A percentile compares a stretch with the other conserved stretches of the same genome.
Evolutionary conservation across 2,113 vertebrate genomes (phyloP).

Genomic region (Hystrix brachyura): DNA sequence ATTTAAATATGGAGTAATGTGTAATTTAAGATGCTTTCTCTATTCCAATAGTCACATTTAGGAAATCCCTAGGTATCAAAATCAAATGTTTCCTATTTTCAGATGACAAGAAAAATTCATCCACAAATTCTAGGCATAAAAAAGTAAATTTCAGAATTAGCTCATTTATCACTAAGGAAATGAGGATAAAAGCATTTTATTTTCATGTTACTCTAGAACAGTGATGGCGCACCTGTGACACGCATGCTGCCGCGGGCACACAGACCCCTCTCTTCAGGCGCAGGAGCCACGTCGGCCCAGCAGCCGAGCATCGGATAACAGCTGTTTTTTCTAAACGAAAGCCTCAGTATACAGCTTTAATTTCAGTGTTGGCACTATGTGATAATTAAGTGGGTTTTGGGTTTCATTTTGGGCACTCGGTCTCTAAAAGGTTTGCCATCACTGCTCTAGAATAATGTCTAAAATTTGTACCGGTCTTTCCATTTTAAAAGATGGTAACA

Average conservation of each 20-base stretch:
- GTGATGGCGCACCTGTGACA: not conserved
- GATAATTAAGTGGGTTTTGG: not conserved
- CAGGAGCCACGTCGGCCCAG: not conserved
- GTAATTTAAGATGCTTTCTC: constrained; percentile 54
- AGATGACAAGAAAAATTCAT: constrained; percentile 26
- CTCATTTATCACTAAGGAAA: constrained; percentile 45
- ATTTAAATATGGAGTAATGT: constrained; percentile 23
- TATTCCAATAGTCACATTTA: constrained; percentile 62
- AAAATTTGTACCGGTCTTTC: constrained; percentile 39
- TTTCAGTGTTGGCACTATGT: not conserved
- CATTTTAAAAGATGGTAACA: constrained; percentile 63
- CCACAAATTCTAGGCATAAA: constrained; percentile 3
- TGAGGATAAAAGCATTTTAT: constrained; percentile 36
- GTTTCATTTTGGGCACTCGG: not conserved
- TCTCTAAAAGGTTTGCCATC: not conserved
- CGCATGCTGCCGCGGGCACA: not conserved
- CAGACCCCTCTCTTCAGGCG: not conserved
- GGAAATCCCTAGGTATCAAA: constrained; percentile 63
- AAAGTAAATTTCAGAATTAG: constrained; percentile 42
- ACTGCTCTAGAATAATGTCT: constrained; percentile 55
- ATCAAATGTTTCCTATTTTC: constrained; percentile 49
- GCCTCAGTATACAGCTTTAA: not conserved
- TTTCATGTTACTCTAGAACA: not conserved
- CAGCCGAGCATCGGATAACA: not conserved
- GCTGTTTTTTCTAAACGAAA: not conserved